These are phyloP conservation scores for Microhierax caerulescens DNA, from an alignment of 2,797 vertebrate species.

Conservation along the genomic window DNA sequence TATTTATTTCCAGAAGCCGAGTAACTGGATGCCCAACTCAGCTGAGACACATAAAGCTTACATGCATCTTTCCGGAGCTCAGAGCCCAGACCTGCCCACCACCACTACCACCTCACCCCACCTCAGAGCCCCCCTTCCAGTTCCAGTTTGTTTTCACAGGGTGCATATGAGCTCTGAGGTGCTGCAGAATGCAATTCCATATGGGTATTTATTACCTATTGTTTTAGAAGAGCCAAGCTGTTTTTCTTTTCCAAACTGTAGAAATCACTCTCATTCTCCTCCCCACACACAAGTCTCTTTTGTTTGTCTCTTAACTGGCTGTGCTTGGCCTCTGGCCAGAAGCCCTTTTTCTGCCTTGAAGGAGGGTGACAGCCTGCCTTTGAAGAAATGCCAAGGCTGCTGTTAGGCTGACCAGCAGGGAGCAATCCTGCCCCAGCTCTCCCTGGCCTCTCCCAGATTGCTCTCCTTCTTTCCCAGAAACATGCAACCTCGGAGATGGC, in stretches of 20 bases:
- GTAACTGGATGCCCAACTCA: neutral
- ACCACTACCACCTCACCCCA: neutral
- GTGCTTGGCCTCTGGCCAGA: constrained; percentile 35
- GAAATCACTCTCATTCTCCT: neutral
- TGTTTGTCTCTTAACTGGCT: constrained; percentile 29
- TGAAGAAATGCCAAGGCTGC: constrained; percentile 55
- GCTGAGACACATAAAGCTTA: neutral
- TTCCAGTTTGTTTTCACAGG: neutral
- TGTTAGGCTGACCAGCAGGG: constrained; percentile 40
- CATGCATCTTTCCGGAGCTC: neutral
- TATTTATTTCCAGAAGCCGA: neutral
- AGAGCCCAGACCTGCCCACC: neutral
- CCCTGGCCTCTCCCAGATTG: constrained; percentile 16
- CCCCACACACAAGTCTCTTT: neutral
- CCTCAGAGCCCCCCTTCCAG: neutral
- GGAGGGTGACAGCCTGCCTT: constrained; percentile 37
- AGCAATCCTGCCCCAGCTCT: constrained; percentile 16
- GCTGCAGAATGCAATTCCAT: neutral
- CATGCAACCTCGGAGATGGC: neutral
- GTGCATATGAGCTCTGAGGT: neutral
- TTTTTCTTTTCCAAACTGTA: neutral
- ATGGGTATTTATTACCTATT: neutral
- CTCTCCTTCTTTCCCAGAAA: constrained; percentile 53
- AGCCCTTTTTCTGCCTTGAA: neutral
- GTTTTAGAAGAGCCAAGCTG: neutral